These are phyloP conservation scores for Euphonia xanthogaster DNA, from an alignment of 2,797 vertebrate genomes.

Conservation along the genomic window DNA sequence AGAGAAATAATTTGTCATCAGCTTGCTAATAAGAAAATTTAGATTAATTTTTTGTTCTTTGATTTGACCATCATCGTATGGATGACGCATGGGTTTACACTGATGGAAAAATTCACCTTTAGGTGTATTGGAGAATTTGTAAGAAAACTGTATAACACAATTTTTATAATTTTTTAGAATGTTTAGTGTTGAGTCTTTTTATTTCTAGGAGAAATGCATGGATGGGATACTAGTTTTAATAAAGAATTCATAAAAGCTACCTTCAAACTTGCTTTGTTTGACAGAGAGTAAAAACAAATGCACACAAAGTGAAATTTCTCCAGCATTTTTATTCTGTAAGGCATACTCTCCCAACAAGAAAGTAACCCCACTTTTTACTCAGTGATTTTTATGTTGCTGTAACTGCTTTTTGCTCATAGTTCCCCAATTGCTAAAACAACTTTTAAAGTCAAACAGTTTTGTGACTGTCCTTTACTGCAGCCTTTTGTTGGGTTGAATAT, in stretches of 20 bases:
- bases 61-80: background rate
- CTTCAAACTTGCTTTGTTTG: background rate
- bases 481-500: background rate
- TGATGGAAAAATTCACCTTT: background rate
- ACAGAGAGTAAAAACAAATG: background rate
- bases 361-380: background rate
- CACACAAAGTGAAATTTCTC: background rate
- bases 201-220: background rate
- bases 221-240: background rate
- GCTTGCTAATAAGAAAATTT: background rate
- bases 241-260: background rate
- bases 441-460: background rate
- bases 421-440: background rate
- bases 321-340: background rate
- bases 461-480: background rate
- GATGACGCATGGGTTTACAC: fast-evolving
- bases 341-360: background rate
- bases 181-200: background rate
- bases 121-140: background rate
- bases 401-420: background rate
- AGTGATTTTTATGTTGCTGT: background rate
- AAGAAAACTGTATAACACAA: background rate
- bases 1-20: background rate
- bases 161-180: background rate
- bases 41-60: background rate